Evolutionary conservation across 2,797 vertebrate genomes (phyloP).

Genomic region (Poeciliopsis turneri): DNA sequence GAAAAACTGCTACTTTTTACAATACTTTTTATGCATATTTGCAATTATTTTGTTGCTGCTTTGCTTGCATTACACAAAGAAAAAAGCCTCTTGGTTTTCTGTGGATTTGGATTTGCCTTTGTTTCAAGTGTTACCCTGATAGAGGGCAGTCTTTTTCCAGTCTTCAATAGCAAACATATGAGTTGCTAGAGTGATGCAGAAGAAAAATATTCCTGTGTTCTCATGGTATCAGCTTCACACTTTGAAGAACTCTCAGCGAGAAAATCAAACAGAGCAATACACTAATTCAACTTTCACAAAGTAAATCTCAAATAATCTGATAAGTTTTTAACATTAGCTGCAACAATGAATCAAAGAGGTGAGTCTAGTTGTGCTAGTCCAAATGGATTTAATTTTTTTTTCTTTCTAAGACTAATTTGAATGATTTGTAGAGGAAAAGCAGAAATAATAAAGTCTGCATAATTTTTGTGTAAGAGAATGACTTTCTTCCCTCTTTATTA

Average conservation of each 20-base stretch:
- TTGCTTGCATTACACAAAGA: background rate
- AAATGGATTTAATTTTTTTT: background rate
- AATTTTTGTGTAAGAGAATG: conserved; percentile 4
- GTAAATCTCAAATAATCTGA: background rate
- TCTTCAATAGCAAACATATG: background rate
- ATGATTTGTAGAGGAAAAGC: background rate
- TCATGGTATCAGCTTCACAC: background rate
- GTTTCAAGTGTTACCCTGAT: background rate
- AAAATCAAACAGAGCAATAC: background rate
- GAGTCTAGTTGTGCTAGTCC: background rate
- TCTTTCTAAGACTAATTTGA: conserved; percentile 5
- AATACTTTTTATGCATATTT: background rate
- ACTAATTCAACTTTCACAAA: background rate
- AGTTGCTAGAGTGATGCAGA: background rate
- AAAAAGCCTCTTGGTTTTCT: background rate
- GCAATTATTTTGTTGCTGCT: background rate
- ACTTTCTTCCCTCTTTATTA: conserved; percentile 9
- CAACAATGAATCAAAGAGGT: background rate
- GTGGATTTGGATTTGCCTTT: background rate
- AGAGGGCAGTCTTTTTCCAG: background rate
- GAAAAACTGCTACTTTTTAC: too few species aligned
- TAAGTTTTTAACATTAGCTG: background rate
- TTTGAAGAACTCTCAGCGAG: background rate
- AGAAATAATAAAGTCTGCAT: conserved; percentile 5
- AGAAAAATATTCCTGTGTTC: background rate